Conservation (phyloP, 2,888 invertebrate genomes). For the Drosophila tanythrix region DNA sequence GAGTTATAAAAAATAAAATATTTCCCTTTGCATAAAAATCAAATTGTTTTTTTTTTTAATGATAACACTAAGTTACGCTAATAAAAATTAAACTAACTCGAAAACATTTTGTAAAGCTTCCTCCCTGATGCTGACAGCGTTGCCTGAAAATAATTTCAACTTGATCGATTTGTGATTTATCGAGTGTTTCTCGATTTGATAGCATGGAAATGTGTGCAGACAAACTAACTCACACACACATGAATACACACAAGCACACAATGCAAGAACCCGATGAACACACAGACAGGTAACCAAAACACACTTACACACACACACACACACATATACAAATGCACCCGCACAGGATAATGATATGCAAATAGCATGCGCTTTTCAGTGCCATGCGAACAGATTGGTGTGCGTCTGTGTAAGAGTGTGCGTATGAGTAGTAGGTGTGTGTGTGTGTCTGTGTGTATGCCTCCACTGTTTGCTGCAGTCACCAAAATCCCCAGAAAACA, state of each 20-base stretch:
- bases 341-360: constrained; percentile 73
- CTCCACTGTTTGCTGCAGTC: constrained; percentile 48
- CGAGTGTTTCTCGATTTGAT: constrained; percentile 69
- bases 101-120: neutral
- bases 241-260: neutral
- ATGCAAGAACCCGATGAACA: constrained; percentile 14
- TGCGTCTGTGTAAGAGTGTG: neutral
- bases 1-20: neutral
- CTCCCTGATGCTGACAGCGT: neutral
- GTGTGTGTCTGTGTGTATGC: neutral
- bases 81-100: neutral
- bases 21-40: neutral
- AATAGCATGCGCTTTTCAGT: constrained; percentile 74
- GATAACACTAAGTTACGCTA: neutral
- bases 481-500: constrained; percentile 61
- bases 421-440: neutral
- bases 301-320: constrained; percentile 8
- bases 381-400: constrained; percentile 25
- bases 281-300: constrained; percentile 3
- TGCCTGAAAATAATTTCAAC: constrained; percentile 52
- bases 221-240: constrained; percentile 21
- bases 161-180: constrained; percentile 75
- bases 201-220: constrained; percentile 63
- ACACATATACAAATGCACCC: constrained; percentile 42
- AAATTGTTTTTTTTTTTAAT: neutral